Base-by-base conservation (phyloP, 2,797 vertebrate genomes). In the Myotis myotis region DNA sequence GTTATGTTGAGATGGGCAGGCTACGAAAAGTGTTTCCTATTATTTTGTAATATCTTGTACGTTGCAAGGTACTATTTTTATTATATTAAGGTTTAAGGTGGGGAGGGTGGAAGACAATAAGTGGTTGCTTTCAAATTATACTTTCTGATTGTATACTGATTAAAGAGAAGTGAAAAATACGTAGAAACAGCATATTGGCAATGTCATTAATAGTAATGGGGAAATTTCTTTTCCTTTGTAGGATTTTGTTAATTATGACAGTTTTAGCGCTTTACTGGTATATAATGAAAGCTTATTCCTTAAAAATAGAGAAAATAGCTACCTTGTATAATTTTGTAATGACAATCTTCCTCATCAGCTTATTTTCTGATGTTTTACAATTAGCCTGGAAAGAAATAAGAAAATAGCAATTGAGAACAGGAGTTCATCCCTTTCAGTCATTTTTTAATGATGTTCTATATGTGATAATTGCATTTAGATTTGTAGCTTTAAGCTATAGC, bases 61-160 rank as follows among this genome's bases (percentile, higher is more conserved):
- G 70, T 95, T 96, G 41, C 47, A 83, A 47, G 19, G 4, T 91
- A 76, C 25, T 87, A 30, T 86, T 70, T 70, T 11, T 94, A 2
- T 89, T 92, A 71, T 84, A 62, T 11, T 36, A 93, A 38, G n/a
- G 20, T 49, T 95, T 93, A 79, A 90, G 19, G 41, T 76, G 30
- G 33, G 41, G n/a, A 66, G 30, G 53, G 22, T 15, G 5, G 44
- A 70, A 89, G 53, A 76, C n/a, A 95, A 20, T 68, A 66, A 85
- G 30, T 82, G 92, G 51, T 87, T 93, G 51, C 93, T 92, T 94
- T 93, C 79, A 92, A 70, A 94, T 92, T 92, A 71, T 87, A 70
- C 36, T 93, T 94, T 96, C n/a, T 86, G 33, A 70, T 38, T 87
- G 22, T 82, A 25, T 84, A 44, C 51, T 79, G 13, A 90, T 93